Base-by-base conservation (phyloP, 2,888 invertebrate genomes). In the Kuschelorhynchus macadamiae region DNA sequence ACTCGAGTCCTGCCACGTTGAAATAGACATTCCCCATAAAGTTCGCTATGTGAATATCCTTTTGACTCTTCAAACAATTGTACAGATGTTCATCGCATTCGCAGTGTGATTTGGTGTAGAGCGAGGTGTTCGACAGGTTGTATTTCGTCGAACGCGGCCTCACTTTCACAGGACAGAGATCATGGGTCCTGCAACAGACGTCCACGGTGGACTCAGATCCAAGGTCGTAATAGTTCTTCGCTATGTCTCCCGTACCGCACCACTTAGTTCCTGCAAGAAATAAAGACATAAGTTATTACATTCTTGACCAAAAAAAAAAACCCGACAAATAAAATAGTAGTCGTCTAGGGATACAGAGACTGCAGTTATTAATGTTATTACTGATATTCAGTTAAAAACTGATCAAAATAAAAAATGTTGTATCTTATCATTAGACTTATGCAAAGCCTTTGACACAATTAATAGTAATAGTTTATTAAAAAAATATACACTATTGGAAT, bases 171-270 rank as follows among this genome's bases (percentile, higher is more conserved):
- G 96, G 96, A 79, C 97, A 97, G 55, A 95, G 87, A 85, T 97
- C 96, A 82, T 97, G 97, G 12, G 91, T 91, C 67, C 96, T 88
- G 83, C 97, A 97, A 82, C 97, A 97, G 75, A 89, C 87, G 84
- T 95, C 95, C 75, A 93, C 89, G 30, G 85, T 85, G 79, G 82
- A 84, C 77, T 91, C 92, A 0, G 88, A 86, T 39, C 97, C 97
- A 71, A 96, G 85, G 83, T 96, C 96, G 82, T 91, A 91, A 84
- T 94, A 95, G 79, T 91, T 88, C 16, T 88, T 85, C 0, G 96
- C 96, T 74, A 94, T 90, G 82, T 96, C 96, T 0, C 96, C 96
- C 0, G 93, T 91, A 14, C 96, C 96, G 79, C 96, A 97, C 95
- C 95, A 95, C 82, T 95, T 95, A 36, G 95, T 95, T 71, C 95